Evolutionary conservation across 2,888 invertebrate genomes (phyloP), one percentile per base, ranked within the genome.

Genomic region (Eurois occulta): DNA sequence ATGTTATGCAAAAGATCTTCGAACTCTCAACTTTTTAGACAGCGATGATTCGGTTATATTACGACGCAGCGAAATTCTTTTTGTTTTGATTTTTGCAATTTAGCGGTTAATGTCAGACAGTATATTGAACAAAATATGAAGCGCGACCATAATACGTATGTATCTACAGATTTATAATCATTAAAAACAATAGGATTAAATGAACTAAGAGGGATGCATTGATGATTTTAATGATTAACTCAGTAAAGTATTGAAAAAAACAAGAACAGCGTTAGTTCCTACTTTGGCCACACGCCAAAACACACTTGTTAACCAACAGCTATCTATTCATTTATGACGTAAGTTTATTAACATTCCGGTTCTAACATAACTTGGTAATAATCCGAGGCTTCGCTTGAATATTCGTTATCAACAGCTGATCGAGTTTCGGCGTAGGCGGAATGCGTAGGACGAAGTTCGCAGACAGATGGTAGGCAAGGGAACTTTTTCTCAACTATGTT

Each of bases 341-440:
- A 38, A 68, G 62, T 78, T 84, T 68, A 87, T 85, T 85, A 77
- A 85, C 75, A 80, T 86, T 80, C 80, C 74, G 21, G n/a, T 16
- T 32, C 77, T 41, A 60, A 43, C 87, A 72, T 84, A 75, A 64
- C 87, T 78, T 60, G 46, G 32, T 64, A 66, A 64, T 77, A 86
- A 78, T 72, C 35, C 60, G 60, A 68, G 65, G 71, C 75, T 48
- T n/a, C 69, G 55, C 46, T n/a, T 65, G 62, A 84, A 84, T 76
- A 75, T 83, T 85, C 64, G 41, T 41, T 64, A 74, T 66, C 60
- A 74, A 55, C 74, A 52, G 41, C 62, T 81, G 81, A 64, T 78
- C 75, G 69, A 60, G 43, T 64, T 70, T 62, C 38, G 16, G 52
- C 16, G 78, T 73, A 66, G 73, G 73, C 41, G 28, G 73, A 16